Evolutionary conservation across 2,888 invertebrate genomes (phyloP), one percentile per base, ranked within the genome.

Genomic region (Cistogaster globosa): DNA sequence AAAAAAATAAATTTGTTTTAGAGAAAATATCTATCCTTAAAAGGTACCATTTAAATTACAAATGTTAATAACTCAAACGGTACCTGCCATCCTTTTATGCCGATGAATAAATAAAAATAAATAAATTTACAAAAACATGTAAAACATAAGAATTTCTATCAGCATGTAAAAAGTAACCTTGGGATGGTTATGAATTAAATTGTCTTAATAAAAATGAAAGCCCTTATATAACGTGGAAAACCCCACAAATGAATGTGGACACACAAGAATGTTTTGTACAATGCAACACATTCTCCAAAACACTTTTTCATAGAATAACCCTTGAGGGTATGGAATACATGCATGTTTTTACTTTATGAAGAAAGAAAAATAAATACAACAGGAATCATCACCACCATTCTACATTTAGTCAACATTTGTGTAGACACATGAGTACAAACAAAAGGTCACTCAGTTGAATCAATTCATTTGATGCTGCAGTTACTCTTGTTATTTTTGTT

Each of bases 401-500:
- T 38, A 55, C 68, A 81, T 75, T 32, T 62, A 45, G 22, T 9
- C 8, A 63, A 26, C 48, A 48, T 75, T 85, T 38, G 38, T 75
- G 65, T 74, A 83, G 86, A 80, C 86, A 86, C 79, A 48, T n/a
- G 48, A 45, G 45, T 11, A 38, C 12, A 8, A 3, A 79, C 84
- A 76, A 83, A 78, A 84, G 88, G 88, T 87, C 88, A 88, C 87
- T 85, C 86, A 86, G 86, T 82, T 86, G 83, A 87, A 88, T 87
- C 85, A 87, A 88, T 88, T 87, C 87, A 81, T 77, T 60, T 72
- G 78, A n/a, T 60, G 26, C 53, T 48, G 38, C 48, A 26, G 20
- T 22, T 58, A 58, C 48, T 26, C 32, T 20, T 48, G 1, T 11
- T 9, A 2, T 38, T 38, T 1, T 26, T 26, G 2, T 32, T 65